A percentile compares a stretch with the other conserved stretches of the same genome.
Conservation (phyloP, 2,113 vertebrate species). For the Hippocampus abdominalis region DNA sequence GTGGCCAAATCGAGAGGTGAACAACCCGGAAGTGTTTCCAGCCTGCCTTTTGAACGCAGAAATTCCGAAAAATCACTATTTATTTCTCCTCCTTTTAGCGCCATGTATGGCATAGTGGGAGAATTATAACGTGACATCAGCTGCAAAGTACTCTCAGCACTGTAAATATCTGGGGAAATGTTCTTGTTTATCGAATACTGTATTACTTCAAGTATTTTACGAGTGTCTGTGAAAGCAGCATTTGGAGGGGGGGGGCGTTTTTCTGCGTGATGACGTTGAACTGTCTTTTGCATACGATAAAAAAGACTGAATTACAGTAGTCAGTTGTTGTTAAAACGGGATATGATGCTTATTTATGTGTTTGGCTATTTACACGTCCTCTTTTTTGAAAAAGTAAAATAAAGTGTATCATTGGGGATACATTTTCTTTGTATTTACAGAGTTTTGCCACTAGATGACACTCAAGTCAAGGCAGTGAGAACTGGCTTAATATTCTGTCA, state of each 20-base stretch:
- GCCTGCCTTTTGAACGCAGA: background rate
- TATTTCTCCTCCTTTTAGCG: background rate
- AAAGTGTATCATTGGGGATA: background rate
- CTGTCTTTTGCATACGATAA: background rate
- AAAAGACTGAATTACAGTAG: background rate
- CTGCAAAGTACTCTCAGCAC: background rate
- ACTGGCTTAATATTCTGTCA: background rate
- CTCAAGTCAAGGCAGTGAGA: constrained; percentile 15
- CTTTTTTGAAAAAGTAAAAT: background rate
- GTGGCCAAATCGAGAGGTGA: background rate
- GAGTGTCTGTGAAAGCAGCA: background rate
- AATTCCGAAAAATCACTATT: no score
- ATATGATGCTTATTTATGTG: background rate
- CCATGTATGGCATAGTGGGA: background rate
- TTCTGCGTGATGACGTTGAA: background rate
- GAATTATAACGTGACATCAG: background rate
- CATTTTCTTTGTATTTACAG: constrained; percentile 3
- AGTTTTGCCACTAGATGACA: constrained; percentile 40
- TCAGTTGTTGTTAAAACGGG: background rate
- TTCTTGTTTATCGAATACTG: background rate
- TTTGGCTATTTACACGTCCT: background rate
- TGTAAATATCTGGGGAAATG: background rate
- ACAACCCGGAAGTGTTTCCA: background rate
- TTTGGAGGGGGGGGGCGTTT: background rate
- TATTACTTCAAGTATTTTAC: background rate